Conservation (phyloP, 2,797 vertebrate species). For the Pygocentrus nattereri region DNA sequence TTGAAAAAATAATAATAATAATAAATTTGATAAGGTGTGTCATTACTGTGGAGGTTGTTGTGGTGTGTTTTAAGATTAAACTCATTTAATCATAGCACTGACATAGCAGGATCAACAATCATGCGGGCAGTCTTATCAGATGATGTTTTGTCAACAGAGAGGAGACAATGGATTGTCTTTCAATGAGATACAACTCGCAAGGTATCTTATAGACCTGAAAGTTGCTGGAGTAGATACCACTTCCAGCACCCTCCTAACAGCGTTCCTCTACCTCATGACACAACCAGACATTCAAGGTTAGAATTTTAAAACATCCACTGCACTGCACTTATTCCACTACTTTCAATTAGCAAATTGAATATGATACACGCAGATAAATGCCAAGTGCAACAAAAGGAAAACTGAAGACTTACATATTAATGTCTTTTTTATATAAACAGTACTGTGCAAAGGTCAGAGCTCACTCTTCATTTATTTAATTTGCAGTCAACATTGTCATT, state of each 20-base stretch:
- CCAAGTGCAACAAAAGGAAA: too few species aligned
- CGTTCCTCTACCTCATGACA: slow-evolving; percentile 72
- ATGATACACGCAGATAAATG: too few species aligned
- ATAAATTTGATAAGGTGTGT: slow-evolving; percentile 61
- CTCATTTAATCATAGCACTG: background rate
- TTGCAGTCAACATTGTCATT: too few species aligned
- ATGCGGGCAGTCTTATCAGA: background rate
- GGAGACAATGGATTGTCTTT: slow-evolving; percentile 64
- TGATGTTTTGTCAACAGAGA: slow-evolving; percentile 34
- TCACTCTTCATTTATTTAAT: too few species aligned
- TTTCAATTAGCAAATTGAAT: too few species aligned
- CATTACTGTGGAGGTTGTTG: background rate
- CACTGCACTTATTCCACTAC: too few species aligned
- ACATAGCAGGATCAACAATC: too few species aligned
- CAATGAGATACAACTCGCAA: slow-evolving; percentile 63
- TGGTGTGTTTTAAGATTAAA: background rate
- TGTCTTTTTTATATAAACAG: too few species aligned
- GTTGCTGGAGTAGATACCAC: slow-evolving; percentile 77
- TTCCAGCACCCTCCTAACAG: slow-evolving; percentile 73
- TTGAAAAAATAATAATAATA: too few species aligned
- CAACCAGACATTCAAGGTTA: slow-evolving; percentile 75
- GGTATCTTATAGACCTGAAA: slow-evolving; percentile 64
- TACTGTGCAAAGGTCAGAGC: too few species aligned
- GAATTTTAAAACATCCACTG: background rate
- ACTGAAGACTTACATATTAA: too few species aligned